Base-by-base conservation (phyloP, 2,888 invertebrate genomes). In the Drosophila neoperkinsi region DNA sequence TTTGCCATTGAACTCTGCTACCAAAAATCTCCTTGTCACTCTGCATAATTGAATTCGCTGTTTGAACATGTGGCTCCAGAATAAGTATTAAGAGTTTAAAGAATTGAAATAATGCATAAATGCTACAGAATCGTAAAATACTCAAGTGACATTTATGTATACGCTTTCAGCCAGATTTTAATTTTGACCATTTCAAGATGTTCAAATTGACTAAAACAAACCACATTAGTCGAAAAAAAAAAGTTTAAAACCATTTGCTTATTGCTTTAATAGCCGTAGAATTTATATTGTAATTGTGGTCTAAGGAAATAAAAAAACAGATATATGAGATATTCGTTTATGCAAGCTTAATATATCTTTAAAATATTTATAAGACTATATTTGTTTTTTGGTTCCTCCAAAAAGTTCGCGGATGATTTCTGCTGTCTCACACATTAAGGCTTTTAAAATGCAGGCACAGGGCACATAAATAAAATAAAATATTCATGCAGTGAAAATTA, bases 401-500 rank as follows among this genome's bases (percentile, higher is more conserved):
- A 38, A 6, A 16, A 41, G 18, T 41, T 1, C 10, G 38, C 1
- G 4, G 4, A 41, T n/a, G 2, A 9, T 41, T 2, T 10, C 9
- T 10, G 9, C 18, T 10, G 10, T 41, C 41, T 11, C 10, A 41
- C n/a, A n/a, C 41, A n/a, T 41, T 5, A 11, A n/a, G 4, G 18
- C 31, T 31, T 31, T 25, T 21, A 6, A 30, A 36, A 59, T 28
- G 28, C 31, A 33, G 31, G 5, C 16, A 28, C 30, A 33, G 6
- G 25, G n/a, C 33, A 1, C 33, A 1, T 11, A 43, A 53, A 34
- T 58, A 30, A 43, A 41, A 28, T 4, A 28, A 57, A 58, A 52
- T 63, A 65, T 81, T 51, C 43, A 67, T 62, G 31, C 57, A 64
- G 33, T 61, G 21, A 57, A 65, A 60, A 36, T 74, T 66, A 28